These are phyloP conservation scores for Callyntrura guangdongensis DNA, from an alignment of 2,888 invertebrate species.

Conservation along the genomic window DNA sequence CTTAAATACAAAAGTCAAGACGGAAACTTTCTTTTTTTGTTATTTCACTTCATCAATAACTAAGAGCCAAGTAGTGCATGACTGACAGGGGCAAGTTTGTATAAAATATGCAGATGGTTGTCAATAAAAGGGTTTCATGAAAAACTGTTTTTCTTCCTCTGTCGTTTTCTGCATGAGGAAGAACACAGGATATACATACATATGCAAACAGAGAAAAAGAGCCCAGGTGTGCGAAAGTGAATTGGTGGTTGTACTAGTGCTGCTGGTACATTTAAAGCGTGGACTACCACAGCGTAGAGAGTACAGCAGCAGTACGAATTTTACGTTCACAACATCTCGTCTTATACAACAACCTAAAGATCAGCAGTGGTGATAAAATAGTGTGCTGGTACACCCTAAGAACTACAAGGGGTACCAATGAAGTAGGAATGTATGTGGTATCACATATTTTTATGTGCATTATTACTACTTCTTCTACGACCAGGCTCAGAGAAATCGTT, in stretches of 20 bases:
- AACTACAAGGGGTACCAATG: not conserved
- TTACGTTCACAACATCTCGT: slow-evolving; percentile 21
- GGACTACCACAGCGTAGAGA: no score
- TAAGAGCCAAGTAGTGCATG: slow-evolving; percentile 24
- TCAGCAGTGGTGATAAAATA: not conserved
- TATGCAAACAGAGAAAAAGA: slow-evolving; percentile 16
- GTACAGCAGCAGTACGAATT: not conserved
- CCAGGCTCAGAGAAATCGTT: slow-evolving; percentile 44
- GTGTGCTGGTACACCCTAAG: not conserved
- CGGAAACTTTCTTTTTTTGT: slow-evolving; percentile 12
- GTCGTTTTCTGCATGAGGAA: slow-evolving; percentile 45
- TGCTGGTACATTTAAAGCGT: not conserved
- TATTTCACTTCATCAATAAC: slow-evolving; percentile 36
- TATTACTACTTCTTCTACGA: not conserved
- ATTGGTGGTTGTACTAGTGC: not conserved
- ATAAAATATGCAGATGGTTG: slow-evolving; percentile 69
- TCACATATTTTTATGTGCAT: not conserved
- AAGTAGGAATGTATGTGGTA: not conserved
- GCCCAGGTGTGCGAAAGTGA: slow-evolving; percentile 70
- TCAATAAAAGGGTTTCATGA: slow-evolving; percentile 66
- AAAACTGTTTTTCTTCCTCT: slow-evolving; percentile 23
- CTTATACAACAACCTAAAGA: not conserved
- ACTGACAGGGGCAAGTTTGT: slow-evolving; percentile 50
- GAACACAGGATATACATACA: slow-evolving; percentile 24
- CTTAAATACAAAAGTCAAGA: not conserved